Evolutionary conservation across 1,140 invertebrate species (phyloP).

Genomic region (Ditylenchus dipsaci): DNA sequence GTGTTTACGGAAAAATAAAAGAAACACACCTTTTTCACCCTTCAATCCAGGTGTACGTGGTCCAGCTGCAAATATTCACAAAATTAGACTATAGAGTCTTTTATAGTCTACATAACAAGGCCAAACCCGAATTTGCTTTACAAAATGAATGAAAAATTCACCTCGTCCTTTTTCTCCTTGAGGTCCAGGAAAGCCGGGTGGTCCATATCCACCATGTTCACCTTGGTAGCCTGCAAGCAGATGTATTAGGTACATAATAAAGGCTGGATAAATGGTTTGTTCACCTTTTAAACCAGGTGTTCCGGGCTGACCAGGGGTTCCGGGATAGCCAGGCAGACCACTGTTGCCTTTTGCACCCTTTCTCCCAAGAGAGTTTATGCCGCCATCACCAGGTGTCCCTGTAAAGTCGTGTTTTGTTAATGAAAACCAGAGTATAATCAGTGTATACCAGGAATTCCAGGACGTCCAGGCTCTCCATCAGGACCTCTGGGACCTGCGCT

Average conservation of each 20-base stretch:
- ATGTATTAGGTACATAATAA: too few relatives aligned
- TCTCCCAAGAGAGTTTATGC: conserved; percentile 49
- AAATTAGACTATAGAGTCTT: too few relatives aligned
- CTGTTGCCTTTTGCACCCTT: conserved; percentile 50
- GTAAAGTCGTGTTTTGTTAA: conserved; percentile 18
- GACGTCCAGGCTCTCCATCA: conserved; percentile 37
- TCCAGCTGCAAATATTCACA: conserved; percentile 28
- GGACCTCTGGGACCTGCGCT: background rate
- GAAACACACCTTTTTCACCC: conserved; percentile 53
- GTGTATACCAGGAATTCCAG: conserved; percentile 46
- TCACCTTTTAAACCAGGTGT: conserved; percentile 46
- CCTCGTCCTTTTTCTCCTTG: conserved; percentile 48
- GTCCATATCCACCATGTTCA: conserved; percentile 50
- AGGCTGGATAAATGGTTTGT: too few relatives aligned
- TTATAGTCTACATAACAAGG: too few relatives aligned
- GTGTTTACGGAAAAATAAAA: background rate
- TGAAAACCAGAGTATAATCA: conserved; percentile 33
- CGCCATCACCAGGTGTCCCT: conserved; percentile 55
- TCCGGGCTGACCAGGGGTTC: conserved; percentile 30
- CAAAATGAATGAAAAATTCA: too few relatives aligned
- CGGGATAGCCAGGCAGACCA: conserved; percentile 43
- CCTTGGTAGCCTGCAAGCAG: conserved; percentile 34
- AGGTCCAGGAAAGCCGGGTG: conserved; percentile 52
- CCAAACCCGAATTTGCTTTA: too few relatives aligned
- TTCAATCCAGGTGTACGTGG: conserved; percentile 53